Evolutionary conservation across 2,113 vertebrate genomes (phyloP).

Genomic region (Eubucco bourcierii): DNA sequence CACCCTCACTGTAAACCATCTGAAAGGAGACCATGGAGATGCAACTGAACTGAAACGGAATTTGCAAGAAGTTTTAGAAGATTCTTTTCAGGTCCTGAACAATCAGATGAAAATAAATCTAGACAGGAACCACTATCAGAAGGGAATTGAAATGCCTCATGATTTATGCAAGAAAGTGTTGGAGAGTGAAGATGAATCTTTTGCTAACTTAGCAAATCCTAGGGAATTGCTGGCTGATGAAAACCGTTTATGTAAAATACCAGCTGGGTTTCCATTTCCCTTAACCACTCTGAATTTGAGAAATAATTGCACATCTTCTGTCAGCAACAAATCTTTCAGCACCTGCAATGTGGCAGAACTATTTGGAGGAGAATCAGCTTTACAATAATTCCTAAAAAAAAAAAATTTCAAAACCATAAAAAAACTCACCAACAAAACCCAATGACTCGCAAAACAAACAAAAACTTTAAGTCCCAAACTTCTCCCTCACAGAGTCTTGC

Average conservation of each 20-base stretch:
- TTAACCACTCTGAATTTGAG: slow-evolving; percentile 49
- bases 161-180: slow-evolving; percentile 16
- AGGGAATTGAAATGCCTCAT: background rate
- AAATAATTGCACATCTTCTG: slow-evolving; percentile 56
- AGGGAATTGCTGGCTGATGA: slow-evolving; percentile 48
- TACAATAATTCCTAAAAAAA: slow-evolving; percentile 53
- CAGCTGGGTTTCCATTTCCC: slow-evolving; percentile 58
- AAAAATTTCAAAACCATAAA: too few relatives aligned
- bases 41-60: slow-evolving; percentile 69
- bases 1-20: too few relatives aligned
- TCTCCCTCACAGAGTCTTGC: background rate
- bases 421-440: background rate
- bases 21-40: slow-evolving; percentile 50
- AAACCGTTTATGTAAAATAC: slow-evolving; percentile 58
- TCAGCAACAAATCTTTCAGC: slow-evolving; percentile 35
- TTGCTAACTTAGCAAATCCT: slow-evolving; percentile 73
- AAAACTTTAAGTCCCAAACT: background rate
- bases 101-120: slow-evolving; percentile 71
- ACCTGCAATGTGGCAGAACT: slow-evolving; percentile 17
- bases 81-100: slow-evolving; percentile 51
- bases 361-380: slow-evolving; percentile 71
- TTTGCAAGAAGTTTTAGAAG: slow-evolving; percentile 65
- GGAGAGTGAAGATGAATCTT: slow-evolving; percentile 37
- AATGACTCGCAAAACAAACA: background rate
- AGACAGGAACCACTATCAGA: slow-evolving; percentile 22